Evolutionary conservation across 1,140 invertebrate species (phyloP), one percentile per base, ranked within the genome.

Genomic region (Chionoecetes opilio): DNA sequence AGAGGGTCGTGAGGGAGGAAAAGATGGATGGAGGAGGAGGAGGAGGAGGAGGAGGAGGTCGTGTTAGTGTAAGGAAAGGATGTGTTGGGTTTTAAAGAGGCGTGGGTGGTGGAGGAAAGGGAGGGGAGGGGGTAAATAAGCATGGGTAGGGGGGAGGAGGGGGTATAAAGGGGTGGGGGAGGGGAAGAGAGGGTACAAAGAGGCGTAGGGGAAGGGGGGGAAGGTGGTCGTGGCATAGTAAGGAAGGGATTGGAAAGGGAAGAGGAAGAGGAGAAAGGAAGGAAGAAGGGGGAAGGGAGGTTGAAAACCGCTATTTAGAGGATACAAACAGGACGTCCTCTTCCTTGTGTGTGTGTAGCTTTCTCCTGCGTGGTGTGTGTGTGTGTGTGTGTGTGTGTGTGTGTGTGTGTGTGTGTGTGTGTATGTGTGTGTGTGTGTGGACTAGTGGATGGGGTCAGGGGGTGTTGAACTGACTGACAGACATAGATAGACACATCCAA

Each of bases 351-450:
- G 63, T 75, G 46, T 53, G 46, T 53, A 53, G 46, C 46, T 53
- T 53, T 53, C 46, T 53, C 46, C 9, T 53, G 6, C n/a, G 63
- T 75, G 63, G n/a, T n/a, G 41, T 46, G 41, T 46, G 41, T 46
- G 41, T 46, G 41, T 46, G 41, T 46, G 41, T 46, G 41, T 46
- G 6, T 75, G 63, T 75, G 63, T 75, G 63, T n/a, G 63, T 75
- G 63, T n/a, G 63, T 75, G 53, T 75, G 53, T 75, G 53, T 75
- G 63, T 75, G 63, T 75, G 63, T 75, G 63, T 75, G 63, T 75
- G 63, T 75, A 26, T 75, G 63, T 75, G 63, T 75, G 63, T 75
- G 63, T 75, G 63, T 75, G 63, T 75, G 63, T 75, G 21, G 26
- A 26, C n/a, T 17, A n/a, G 63, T 75, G 63, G 26, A 26, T 75